Evolutionary conservation across 1,140 invertebrate species (phyloP).

Genomic region (Brachionus paranguensis): DNA sequence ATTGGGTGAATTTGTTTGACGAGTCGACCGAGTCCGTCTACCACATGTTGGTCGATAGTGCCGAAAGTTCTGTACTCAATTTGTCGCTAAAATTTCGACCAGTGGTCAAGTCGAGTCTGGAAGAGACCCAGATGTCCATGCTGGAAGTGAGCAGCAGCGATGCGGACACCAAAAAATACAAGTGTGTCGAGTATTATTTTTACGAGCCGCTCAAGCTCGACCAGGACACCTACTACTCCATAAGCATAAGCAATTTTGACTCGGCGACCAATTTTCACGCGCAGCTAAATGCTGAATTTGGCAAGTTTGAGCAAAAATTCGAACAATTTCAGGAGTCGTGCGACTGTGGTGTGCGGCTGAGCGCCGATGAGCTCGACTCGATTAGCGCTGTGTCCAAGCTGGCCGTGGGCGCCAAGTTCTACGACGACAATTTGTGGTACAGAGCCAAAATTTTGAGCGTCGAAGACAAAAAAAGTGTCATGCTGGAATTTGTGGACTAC

Average conservation of each 20-base stretch:
- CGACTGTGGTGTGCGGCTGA: not conserved
- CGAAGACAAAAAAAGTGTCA: not conserved
- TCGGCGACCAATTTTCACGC: not conserved
- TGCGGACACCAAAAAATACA: not conserved
- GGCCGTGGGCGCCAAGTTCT: not conserved
- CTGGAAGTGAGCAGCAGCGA: not conserved
- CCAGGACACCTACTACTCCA: not conserved
- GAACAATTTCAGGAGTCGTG: constrained; percentile 23
- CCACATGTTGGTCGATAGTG: not conserved
- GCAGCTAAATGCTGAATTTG: not conserved
- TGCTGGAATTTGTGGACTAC: constrained; percentile 26
- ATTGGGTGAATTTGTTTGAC: constrained; percentile 20
- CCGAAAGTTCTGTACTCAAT: not conserved
- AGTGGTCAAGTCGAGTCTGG: not conserved
- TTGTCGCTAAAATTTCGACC: constrained; percentile 14
- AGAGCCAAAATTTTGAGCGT: not conserved
- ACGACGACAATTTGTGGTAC: constrained; percentile 18
- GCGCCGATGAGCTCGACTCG: not conserved
- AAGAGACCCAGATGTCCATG: constrained; percentile 5
- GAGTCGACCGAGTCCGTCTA: constrained; percentile 21
- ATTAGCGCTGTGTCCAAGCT: not conserved
- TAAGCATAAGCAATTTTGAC: not conserved
- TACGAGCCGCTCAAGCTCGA: not conserved
- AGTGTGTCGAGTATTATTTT: not conserved
- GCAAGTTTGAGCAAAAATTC: not conserved